Evolutionary conservation across 2,797 vertebrate species (phyloP), one percentile per base, ranked within the genome.

Genomic region (Danio aesculapii): DNA sequence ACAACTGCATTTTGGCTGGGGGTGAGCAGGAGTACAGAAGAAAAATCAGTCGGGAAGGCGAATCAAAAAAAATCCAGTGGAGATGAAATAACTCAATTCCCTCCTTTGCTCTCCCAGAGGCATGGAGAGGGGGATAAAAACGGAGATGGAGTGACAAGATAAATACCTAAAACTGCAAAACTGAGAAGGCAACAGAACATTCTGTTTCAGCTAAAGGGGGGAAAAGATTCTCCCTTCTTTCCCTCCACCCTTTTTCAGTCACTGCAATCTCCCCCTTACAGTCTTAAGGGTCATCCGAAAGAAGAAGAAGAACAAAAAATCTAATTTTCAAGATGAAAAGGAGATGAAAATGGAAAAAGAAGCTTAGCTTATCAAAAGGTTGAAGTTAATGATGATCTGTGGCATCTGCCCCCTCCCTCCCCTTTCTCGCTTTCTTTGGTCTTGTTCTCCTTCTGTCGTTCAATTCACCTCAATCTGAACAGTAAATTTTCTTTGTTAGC

Each of bases 401-500:
- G 75, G 81, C 86, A 89, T 88, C 88, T 91, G 86, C 85, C 88
- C 85, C 39, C 62, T 63, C 66, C 71, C 55, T 79, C 69, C 19
- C 74, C 72, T 21, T 39, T 52, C 67, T 55, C 47, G 3, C 76
- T 68, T 59, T 73, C 71, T 55, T 71, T 71, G 19, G 39, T 69
- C 52, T 44, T 53, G 66, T 73, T 79, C 17, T 70, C 83, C 85
- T 86, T 82, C 79, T 75, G 83, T 83, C 73, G 79, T 70, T 63
- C n/a, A 50, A 82, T 71, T 66, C 64, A 83, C 87, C 86, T 87
- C 83, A 86, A 91, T 84, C 90, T 88, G 87, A 90, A 88, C 85
- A 83, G 84, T 78, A 77, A 88, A 85, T 89, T 39, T 71, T 86
- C 78, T 85, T 91, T 90, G 90, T 89, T 89, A 88, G 85, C 75